A percentile compares a stretch with the other conserved stretches of the same genome.
These are phyloP conservation scores for Megalurothrips usitatus DNA, from an alignment of 2,888 invertebrate genomes.

Conservation along the genomic window DNA sequence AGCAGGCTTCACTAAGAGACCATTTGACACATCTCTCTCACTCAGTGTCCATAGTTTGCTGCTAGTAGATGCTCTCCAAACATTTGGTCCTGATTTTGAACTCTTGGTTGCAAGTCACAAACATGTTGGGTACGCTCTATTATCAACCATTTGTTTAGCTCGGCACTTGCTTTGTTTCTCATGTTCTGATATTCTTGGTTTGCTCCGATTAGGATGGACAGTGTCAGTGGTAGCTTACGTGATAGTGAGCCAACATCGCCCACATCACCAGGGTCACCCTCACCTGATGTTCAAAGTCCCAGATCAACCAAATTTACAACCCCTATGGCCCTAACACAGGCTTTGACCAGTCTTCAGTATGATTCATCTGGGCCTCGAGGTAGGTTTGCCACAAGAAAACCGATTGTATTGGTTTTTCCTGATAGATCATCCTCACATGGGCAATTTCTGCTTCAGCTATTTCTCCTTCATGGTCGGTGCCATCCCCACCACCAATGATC, in stretches of 20 bases:
- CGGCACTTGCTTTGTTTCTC: constrained; percentile 25
- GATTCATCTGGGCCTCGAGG: constrained; percentile 28
- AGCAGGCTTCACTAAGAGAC: constrained; percentile 67
- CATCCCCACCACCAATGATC: constrained; percentile 1
- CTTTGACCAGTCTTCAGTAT: constrained; percentile 49
- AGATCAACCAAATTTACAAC: constrained; percentile 41
- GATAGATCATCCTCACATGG: neutral
- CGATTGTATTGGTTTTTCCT: neutral
- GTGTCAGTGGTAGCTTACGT: constrained; percentile 83
- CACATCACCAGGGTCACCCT: constrained; percentile 70
- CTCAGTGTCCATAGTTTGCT: constrained; percentile 89
- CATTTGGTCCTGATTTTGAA: constrained; percentile 93
- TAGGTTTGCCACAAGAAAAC: neutral
- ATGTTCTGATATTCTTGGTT: constrained; percentile 25
- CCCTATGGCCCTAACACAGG: constrained; percentile 55
- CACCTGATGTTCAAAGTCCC: constrained; percentile 40
- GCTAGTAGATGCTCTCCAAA: constrained; percentile 91
- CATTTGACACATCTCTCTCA: constrained; percentile 68
- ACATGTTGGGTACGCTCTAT: constrained; percentile 68
- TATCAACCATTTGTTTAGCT: neutral
- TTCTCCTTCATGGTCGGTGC: constrained; percentile 14
- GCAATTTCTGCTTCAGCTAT: neutral
- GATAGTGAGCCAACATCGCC: constrained; percentile 92
- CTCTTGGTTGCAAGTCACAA: constrained; percentile 90
- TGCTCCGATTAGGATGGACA: constrained; percentile 69